Evolutionary conservation across 1,140 invertebrate species (phyloP).

Genomic region (Littorina saxatilis): DNA sequence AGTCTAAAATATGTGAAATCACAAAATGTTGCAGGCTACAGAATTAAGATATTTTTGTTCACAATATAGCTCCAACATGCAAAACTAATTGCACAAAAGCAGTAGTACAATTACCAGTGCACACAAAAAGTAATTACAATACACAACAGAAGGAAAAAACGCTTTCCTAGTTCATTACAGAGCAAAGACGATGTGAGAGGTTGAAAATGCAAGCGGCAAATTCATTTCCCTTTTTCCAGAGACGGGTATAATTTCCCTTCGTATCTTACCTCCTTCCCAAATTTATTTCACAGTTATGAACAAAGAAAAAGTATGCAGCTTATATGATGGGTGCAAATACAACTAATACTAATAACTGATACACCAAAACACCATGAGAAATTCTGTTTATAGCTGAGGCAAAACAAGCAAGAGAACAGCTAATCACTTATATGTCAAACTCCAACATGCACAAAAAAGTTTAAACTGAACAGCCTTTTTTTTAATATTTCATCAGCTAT

Average conservation of each 20-base stretch:
- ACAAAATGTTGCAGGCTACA: slow-evolving; percentile 22
- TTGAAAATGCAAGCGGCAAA: background rate
- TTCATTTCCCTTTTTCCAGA: slow-evolving; percentile 8
- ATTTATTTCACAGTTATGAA: slow-evolving; percentile 5
- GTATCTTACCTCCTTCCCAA: background rate
- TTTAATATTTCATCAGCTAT: background rate
- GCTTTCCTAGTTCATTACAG: background rate
- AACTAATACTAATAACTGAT: background rate
- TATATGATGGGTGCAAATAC: background rate
- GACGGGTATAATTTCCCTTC: background rate
- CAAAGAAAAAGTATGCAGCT: slow-evolving; percentile 18
- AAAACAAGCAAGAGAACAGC: background rate
- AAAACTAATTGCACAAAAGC: slow-evolving; percentile 23
- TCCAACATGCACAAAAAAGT: background rate
- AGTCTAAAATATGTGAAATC: background rate
- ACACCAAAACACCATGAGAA: background rate
- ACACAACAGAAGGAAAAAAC: slow-evolving; percentile 20
- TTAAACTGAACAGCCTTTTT: background rate
- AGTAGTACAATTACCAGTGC: slow-evolving; percentile 23
- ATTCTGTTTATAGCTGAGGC: slow-evolving; percentile 14
- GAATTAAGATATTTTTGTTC: slow-evolving; percentile 11
- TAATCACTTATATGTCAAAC: background rate
- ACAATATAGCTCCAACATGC: slow-evolving; percentile 28
- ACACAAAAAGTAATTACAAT: slow-evolving; percentile 26
- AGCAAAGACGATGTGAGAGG: slow-evolving; percentile 14